Conservation (phyloP, 2,113 vertebrate species). For the Trachemys scripta region DNA sequence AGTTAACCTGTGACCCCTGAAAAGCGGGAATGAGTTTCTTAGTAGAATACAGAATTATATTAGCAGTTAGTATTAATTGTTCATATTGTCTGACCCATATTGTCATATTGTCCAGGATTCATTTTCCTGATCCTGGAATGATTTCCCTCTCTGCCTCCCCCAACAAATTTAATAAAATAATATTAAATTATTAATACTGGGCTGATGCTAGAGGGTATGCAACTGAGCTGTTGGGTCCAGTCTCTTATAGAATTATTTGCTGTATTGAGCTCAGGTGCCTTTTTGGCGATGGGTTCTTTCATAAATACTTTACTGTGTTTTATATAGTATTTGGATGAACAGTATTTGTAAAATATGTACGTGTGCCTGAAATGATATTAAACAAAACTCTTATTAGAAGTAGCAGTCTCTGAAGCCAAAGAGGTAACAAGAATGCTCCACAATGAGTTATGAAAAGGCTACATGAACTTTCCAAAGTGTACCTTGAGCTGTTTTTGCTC, state of each 20-base stretch:
- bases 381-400: neutral
- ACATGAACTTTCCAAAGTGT: neutral
- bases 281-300: constrained; percentile 4
- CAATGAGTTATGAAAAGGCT: neutral
- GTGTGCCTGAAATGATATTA: neutral
- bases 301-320: neutral
- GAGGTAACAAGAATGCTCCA: constrained; percentile 5
- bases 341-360: neutral
- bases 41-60: neutral
- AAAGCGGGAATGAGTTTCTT: constrained; percentile 1
- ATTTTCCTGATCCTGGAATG: neutral
- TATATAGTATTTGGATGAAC: neutral
- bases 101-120: neutral
- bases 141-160: neutral
- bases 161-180: neutral
- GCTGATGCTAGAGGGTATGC: neutral
- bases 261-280: neutral
- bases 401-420: neutral
- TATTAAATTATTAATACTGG: neutral
- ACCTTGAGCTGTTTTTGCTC: neutral
- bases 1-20: neutral
- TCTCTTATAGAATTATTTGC: neutral
- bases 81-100: constrained; percentile 24
- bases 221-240: neutral
- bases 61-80: constrained; percentile 24